Base-by-base conservation (phyloP, 35 echinoderm and acorn worm species). In the Acanthaster planci region DNA sequence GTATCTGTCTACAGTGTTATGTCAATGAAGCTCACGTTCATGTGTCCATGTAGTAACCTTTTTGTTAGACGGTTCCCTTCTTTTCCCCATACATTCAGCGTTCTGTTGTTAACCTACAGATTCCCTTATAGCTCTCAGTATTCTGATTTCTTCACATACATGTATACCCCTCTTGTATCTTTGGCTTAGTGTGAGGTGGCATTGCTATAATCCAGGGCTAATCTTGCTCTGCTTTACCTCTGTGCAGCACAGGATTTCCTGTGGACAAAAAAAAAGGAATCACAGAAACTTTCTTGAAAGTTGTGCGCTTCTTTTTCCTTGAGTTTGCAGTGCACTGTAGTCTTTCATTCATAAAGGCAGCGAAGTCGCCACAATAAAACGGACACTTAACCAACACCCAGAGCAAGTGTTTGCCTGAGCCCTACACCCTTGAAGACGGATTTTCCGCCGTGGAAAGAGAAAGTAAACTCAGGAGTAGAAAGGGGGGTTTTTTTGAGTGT, bases 381-480 rank as follows among this genome's bases (percentile, higher is more conserved):
- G 18, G 64, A 31, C 64, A 31, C 26, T 72, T 35, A 4, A 47
- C 42, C 42, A 47, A 47, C 42, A 47, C 42, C 42, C 42, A 12
- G 12, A 47, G 42, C 64, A 72, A 72, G 64, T 21, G 22, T 26
- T 29, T 14, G 64, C 64, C 30, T 72, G 42, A 29, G 64, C 23
- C 64, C 14, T 29, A 72, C 64, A 72, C 64, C 64, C 64, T 72
- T 72, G 64, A 72, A 72, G 64, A 72, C 64, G 3, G 64, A 72
- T 72, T 72, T 72, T 72, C 26, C 22, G 30, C 26, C 23, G 34
- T 1, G 10, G 34, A 31, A 26, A 72, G 30, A 72, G 27, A 60
- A 72, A 72, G 64, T 29, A 72, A 72, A 72, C 64, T 10, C 2
- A 72, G 64, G 34, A 72, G 4, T 27, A 26, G 30, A 72, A 72